These are phyloP conservation scores for Hymenochirus boettgeri DNA, from an alignment of 2,113 vertebrate genomes.

Conservation along the genomic window DNA sequence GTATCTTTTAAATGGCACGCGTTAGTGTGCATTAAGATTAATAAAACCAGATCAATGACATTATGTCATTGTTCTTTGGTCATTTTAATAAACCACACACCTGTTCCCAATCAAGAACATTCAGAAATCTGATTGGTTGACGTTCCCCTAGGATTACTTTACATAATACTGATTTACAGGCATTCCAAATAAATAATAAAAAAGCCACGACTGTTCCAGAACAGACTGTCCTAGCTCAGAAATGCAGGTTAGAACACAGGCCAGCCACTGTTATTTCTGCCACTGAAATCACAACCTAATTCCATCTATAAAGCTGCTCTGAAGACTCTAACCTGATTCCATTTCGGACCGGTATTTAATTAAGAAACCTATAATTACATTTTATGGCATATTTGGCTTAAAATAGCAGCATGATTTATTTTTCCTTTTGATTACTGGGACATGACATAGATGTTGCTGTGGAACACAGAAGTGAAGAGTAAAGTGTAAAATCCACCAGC, in stretches of 20 bases:
- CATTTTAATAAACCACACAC: too few relatives aligned
- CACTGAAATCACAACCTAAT: constrained; percentile 28
- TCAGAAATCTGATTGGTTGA: too few relatives aligned
- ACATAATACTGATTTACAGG: too few relatives aligned
- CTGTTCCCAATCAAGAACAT: too few relatives aligned
- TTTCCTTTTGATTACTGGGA: constrained; percentile 20
- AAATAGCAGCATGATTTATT: constrained; percentile 27
- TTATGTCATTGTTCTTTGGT: too few relatives aligned
- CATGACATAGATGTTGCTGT: constrained; percentile 6
- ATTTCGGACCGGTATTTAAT: constrained; percentile 32
- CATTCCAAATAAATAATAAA: too few relatives aligned
- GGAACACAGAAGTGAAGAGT: neutral
- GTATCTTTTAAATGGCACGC: too few relatives aligned
- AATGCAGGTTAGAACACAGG: constrained; percentile 17
- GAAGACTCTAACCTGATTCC: constrained; percentile 26
- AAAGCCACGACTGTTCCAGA: too few relatives aligned
- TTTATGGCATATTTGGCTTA: constrained; percentile 29
- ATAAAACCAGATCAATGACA: too few relatives aligned
- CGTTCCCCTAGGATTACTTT: too few relatives aligned
- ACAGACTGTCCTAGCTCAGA: constrained; percentile 24
- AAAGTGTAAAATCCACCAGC: too few relatives aligned
- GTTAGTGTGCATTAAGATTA: too few relatives aligned
- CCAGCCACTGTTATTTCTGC: constrained; percentile 17
- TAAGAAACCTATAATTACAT: constrained; percentile 24
- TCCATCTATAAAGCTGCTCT: constrained; percentile 11